Base-by-base conservation (phyloP, 2,888 invertebrate genomes). In the Cremastinae sp. region DNA sequence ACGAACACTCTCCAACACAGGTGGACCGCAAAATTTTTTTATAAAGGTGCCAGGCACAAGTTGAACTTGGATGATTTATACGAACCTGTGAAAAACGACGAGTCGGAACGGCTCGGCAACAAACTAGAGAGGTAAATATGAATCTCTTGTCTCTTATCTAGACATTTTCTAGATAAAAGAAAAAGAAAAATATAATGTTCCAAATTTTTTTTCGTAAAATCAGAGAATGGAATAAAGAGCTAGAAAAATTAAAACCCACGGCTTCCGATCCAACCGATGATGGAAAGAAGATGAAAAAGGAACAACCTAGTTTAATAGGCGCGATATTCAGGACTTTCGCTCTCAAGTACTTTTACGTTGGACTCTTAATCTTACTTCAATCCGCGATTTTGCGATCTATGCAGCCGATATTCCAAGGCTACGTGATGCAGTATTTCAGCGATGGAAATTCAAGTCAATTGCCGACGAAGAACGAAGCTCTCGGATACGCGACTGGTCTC, bases 251-350 rank as follows among this genome's bases (percentile, higher is more conserved):
- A n/a, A 84, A 79, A 43, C 62, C 47, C 8, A 0, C 53, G 5
- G 80, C 79, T 12, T 78, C 73, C 64, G 34, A 14, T 7, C 8
- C 78, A 7, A 74, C 58, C 53, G 71, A 72, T 12, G 73, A 75
- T 47, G 80, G 80, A 12, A 74, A 75, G 18, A 80, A 80, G 14
- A 64, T 68, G 7, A 74, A 78, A 0, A 73, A 74, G 0, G 65
- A 83, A n/a, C 82, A 85, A 20, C 91, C 92, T 0, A 90, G 90
- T 78, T 83, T 92, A 7, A 77, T 84, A 4, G 85, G 81, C 45
- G 92, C 92, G 0, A 78, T 92, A 18, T 18, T 89, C 1, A 83
- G 90, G 12, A 84, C 90, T 2, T 92, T 91, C 84, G 90, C 90
- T 75, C 14, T 78, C 36, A 79, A 82, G 10, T 87, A 87, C 36